phyloP scores from a whole-genome alignment of 2,113 vertebrate genomes.

The Bungarus multicinctus region DNA sequence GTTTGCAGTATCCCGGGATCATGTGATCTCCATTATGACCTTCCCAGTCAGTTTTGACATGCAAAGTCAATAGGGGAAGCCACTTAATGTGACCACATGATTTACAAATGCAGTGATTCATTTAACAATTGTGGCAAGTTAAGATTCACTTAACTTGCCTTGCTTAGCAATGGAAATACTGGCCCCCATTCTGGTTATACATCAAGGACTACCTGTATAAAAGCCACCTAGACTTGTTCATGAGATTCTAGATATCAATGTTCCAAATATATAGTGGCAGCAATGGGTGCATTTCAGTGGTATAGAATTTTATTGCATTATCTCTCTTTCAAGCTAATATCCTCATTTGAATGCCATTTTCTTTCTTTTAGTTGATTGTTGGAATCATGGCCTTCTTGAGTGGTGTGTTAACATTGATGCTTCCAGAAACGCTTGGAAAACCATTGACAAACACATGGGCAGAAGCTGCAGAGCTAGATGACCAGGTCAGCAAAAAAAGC shows the following conservation, averaged over 20 bases:
- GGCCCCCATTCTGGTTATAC: too few relatives aligned
- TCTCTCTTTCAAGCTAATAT: not conserved
- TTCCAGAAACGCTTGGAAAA: constrained; percentile 86
- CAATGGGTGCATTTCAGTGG: not conserved
- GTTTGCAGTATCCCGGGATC: not conserved
- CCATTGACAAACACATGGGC: constrained; percentile 82
- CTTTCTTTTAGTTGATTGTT: constrained; percentile 78
- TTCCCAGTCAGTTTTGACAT: not conserved
- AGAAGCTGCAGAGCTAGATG: constrained; percentile 76
- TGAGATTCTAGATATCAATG: not conserved
- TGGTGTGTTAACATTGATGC: constrained; percentile 78
- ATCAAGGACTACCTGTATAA: not conserved
- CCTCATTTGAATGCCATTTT: not conserved
- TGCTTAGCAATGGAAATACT: not conserved
- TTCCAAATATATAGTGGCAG: not conserved
- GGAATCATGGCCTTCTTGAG: constrained; percentile 84
- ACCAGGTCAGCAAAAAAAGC: constrained; percentile 39
- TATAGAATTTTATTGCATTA: not conserved
- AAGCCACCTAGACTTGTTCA: not conserved
- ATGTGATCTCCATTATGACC: not conserved
- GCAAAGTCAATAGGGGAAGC: not conserved
- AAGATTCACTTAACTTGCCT: not conserved
- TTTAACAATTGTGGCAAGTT: not conserved
- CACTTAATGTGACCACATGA: not conserved
- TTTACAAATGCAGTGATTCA: not conserved